phyloP scores from a whole-genome alignment of 2,888 invertebrate genomes.

The Rotaria macrura region DNA sequence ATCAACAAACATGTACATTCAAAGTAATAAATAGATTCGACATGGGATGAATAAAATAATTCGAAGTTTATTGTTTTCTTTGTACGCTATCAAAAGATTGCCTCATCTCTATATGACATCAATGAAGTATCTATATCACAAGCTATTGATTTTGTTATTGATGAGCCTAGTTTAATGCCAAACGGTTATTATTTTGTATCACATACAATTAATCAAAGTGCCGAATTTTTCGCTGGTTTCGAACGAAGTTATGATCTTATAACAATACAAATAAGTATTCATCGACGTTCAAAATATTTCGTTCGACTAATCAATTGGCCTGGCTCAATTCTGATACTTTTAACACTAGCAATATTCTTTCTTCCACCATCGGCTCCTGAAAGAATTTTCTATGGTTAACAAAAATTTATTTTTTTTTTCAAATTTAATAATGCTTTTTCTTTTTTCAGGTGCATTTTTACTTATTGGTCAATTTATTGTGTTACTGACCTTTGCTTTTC shows the following conservation, averaged over 20 bases:
- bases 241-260: not conserved
- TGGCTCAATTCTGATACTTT: not conserved
- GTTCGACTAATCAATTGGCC: not conserved
- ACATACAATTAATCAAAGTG: not conserved
- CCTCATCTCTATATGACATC: not conserved
- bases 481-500: not conserved
- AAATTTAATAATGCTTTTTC: not conserved
- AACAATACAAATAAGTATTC: not conserved
- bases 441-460: not conserved
- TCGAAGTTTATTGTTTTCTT: not conserved
- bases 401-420: not conserved
- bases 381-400: not conserved
- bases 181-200: not conserved
- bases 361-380: not conserved
- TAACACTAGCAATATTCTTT: not conserved
- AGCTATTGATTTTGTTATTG: constrained; percentile 5
- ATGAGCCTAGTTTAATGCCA: constrained; percentile 5
- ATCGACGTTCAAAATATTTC: not conserved
- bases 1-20: constrained; percentile 18
- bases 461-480: not conserved
- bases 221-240: not conserved
- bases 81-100: too few species aligned
- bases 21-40: not conserved
- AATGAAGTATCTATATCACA: not conserved
- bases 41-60: not conserved